Evolutionary conservation across 2,797 vertebrate species (phyloP), one percentile per base, ranked within the genome.

Genomic region (Rhodeus uyekii): DNA sequence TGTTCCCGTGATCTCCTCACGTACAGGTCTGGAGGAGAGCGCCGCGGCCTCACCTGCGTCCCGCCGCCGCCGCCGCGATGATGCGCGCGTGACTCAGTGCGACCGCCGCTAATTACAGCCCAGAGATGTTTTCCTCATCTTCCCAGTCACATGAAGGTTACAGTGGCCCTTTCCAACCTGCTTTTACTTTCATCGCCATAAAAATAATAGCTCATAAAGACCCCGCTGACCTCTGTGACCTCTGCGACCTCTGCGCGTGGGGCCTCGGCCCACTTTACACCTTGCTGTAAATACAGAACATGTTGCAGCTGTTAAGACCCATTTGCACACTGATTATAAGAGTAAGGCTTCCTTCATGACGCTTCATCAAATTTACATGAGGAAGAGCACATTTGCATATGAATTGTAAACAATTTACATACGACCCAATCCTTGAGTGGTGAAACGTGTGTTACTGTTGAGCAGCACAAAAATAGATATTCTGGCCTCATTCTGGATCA

Each of bases 181-280:
- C 92, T 94, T n/a, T 93, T 93, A 93, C 92, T 93, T 90, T 90
- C 89, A 89, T 78, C 89, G 91, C 88, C 91, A 92, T 95, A 94
- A 95, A 94, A 93, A 93, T 93, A 89, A 94, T 93, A 95, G 92
- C 92, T 94, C 91, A 83, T 95, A 94, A 95, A 94, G 92, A 92
- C 73, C 76, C 19, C 3, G 82, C 79, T 93, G 87, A 91, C 91
- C 91, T 90, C 88, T 78, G 87, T 85, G 78, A 27, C 24, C 55
- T 75, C 73, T 42, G 65, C 69, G 48, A 55, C 53, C 50, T 34
- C 19, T 3, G 24, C 29, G 73, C 12, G 73, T 76, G 73, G 44
- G 58, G 29, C 76, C 39, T 76, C 27, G 27, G 72, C 58, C 29
- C 63, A 36, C 50, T 78, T n/a, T 19, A 78, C 76, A 65, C 32